A percentile compares a stretch with the other conserved stretches of the same genome.
phyloP scores from a whole-genome alignment of 2,113 vertebrate genomes.

The Brachyistius frenatus region DNA sequence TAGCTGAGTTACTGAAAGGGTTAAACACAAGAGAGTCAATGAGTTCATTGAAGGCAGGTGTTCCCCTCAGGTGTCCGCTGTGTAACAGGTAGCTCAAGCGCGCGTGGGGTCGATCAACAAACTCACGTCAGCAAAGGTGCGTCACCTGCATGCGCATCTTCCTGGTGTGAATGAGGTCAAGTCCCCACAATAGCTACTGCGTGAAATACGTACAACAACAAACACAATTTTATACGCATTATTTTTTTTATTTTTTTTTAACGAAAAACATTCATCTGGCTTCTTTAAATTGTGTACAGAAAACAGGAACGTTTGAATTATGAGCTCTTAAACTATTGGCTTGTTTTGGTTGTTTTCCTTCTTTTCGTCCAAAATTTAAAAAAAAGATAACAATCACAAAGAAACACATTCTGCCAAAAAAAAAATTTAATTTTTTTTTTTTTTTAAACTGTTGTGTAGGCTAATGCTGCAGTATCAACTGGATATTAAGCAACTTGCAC shows the following conservation, averaged over 20 bases:
- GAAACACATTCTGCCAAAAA: neutral
- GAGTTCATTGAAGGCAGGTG: neutral
- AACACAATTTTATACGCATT: neutral
- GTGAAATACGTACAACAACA: slow-evolving; percentile 4
- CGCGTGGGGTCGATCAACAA: slow-evolving; percentile 71
- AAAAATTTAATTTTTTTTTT: too few relatives aligned
- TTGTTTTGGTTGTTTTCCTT: neutral
- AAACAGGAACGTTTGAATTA: neutral
- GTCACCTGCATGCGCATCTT: slow-evolving; percentile 81
- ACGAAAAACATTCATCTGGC: too few relatives aligned
- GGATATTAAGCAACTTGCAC: slow-evolving; percentile 42
- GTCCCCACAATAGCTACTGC: slow-evolving; percentile 41
- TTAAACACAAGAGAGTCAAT: neutral
- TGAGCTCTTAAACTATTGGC: neutral
- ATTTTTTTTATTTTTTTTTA: slow-evolving; percentile 8
- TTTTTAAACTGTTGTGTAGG: neutral
- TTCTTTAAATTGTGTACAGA: neutral
- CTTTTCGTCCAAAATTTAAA: neutral
- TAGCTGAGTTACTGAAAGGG: slow-evolving; percentile 1
- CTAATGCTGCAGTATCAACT: slow-evolving; percentile 25
- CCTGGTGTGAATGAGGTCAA: slow-evolving; percentile 67
- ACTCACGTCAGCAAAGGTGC: slow-evolving; percentile 80
- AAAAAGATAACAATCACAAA: slow-evolving; percentile 21
- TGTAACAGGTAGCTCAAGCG: slow-evolving; percentile 58
- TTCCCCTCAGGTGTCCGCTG: slow-evolving; percentile 36